phyloP scores from a whole-genome alignment of 2,797 vertebrate genomes.

The Peromyscus melanophrys region DNA sequence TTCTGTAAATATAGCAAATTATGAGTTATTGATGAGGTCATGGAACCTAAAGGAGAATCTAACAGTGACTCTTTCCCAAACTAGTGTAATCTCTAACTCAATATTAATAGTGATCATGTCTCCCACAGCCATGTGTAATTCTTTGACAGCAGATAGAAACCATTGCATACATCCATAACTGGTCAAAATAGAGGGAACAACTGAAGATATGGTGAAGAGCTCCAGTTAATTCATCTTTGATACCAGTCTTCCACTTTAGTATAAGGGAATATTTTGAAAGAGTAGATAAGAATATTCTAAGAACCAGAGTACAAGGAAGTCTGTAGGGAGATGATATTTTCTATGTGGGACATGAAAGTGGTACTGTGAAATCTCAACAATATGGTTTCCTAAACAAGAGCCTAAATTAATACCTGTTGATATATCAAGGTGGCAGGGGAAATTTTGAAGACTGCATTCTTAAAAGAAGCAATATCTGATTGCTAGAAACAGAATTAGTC shows the following conservation, averaged over 20 bases:
- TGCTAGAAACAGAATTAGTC: neutral
- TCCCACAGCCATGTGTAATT: neutral
- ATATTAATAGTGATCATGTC: neutral
- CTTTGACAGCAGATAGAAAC: neutral
- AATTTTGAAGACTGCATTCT: neutral
- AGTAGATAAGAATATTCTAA: neutral
- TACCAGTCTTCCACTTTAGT: rapidly evolving
- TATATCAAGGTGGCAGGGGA: neutral
- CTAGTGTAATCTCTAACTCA: neutral
- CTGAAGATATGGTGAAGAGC: neutral
- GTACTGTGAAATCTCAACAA: neutral
- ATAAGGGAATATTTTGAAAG: neutral
- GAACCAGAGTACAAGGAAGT: neutral
- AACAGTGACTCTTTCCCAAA: neutral
- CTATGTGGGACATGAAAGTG: neutral
- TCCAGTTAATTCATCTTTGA: neutral
- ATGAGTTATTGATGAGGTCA: neutral
- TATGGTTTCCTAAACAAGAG: neutral
- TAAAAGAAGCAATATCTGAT: neutral
- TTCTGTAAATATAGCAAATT: neutral
- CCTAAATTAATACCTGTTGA: neutral
- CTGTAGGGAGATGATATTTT: neutral
- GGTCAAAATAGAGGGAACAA: neutral
- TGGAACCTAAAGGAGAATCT: neutral
- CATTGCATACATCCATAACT: neutral